Percentiles rank a stretch among this genome's conserved stretches.
These are phyloP conservation scores for Boulengeromyrus knoepffleri DNA, from an alignment of 2,113 vertebrate genomes.

Conservation along the genomic window DNA sequence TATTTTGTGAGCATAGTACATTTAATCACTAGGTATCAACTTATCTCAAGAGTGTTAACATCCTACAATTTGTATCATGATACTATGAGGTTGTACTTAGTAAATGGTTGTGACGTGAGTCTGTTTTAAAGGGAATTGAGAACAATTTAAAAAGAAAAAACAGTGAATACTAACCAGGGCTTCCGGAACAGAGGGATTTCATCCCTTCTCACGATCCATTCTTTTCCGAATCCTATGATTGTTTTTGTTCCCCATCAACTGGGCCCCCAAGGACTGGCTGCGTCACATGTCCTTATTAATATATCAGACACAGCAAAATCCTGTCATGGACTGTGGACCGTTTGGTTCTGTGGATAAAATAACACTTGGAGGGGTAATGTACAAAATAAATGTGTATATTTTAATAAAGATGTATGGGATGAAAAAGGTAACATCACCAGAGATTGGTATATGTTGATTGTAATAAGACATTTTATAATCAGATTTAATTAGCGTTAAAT, in stretches of 20 bases:
- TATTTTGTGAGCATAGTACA: conserved; percentile 13
- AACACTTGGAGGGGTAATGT: conserved; percentile 6
- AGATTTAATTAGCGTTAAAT: neutral
- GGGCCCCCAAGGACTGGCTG: conserved; percentile 10
- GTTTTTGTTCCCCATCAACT: neutral
- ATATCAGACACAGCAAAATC: neutral
- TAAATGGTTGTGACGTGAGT: conserved; percentile 14
- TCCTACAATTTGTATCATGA: conserved; percentile 31
- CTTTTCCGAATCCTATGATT: conserved; percentile 23
- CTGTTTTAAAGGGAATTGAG: neutral
- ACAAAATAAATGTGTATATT: conserved; percentile 8
- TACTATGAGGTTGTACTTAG: conserved; percentile 14
- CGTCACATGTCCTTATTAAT: neutral
- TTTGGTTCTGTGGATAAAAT: conserved; percentile 4
- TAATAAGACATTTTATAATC: neutral
- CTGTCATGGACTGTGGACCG: neutral
- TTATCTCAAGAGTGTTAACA: conserved; percentile 33
- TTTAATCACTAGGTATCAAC: conserved; percentile 32
- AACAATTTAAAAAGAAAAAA: neutral
- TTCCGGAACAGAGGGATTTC: neutral
- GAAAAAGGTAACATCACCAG: neutral
- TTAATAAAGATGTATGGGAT: neutral
- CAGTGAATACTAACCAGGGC: conserved; percentile 24
- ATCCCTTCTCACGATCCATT: conserved; percentile 6
- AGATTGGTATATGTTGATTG: neutral